A percentile compares a stretch with the other conserved stretches of the same genome.
Conservation (phyloP, 2,797 vertebrate species). For the Diglossa cyanea region DNA sequence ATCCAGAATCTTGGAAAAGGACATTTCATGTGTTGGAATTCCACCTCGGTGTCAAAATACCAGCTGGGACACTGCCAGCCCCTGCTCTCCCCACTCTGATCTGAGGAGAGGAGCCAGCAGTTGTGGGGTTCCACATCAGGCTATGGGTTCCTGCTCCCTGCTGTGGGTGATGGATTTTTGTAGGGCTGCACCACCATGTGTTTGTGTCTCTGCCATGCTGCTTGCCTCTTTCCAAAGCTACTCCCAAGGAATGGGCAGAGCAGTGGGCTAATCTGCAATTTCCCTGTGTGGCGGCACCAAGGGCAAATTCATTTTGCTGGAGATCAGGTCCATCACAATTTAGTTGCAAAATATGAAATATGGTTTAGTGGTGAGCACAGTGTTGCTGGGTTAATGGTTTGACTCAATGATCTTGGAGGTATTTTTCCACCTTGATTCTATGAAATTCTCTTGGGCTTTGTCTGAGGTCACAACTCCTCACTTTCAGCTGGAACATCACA, state of each 20-base stretch:
- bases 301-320: not conserved
- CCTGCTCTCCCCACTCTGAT: not conserved
- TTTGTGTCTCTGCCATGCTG: not conserved
- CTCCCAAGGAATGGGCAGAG: not conserved
- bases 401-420: not conserved
- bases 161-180: not conserved
- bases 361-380: not conserved
- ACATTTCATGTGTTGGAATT: not conserved
- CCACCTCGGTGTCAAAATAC: not conserved
- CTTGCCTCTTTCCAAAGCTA: not conserved
- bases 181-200: not conserved
- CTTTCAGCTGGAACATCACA: not conserved
- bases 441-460: not conserved
- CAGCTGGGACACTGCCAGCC: not conserved
- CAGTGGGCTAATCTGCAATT: not conserved
- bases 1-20: not conserved
- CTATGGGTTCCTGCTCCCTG: rapidly evolving
- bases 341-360: not conserved
- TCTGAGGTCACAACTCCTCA: not conserved
- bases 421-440: not conserved
- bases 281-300: not conserved
- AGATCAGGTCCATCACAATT: not conserved
- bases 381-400: not conserved
- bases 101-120: not conserved
- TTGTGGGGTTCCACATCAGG: not conserved